These are phyloP conservation scores for Ammodytes dubius DNA, from an alignment of 2,113 vertebrate genomes.

Conservation along the genomic window DNA sequence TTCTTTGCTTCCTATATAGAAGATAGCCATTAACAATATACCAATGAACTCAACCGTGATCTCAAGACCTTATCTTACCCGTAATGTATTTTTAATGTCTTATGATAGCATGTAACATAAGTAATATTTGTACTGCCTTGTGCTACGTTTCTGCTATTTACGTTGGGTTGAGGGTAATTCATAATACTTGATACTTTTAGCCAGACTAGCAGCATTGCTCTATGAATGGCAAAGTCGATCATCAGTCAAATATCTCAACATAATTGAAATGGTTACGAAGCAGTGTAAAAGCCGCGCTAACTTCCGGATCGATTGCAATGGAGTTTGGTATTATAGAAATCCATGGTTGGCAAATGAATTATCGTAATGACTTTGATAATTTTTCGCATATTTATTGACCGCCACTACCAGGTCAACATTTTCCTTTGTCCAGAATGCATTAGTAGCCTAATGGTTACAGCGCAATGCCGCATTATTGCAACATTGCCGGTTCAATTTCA, in stretches of 20 bases:
- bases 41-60: constrained; percentile 11
- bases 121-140: neutral
- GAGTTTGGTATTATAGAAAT: neutral
- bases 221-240: neutral
- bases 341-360: constrained; percentile 17
- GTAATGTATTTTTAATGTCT: constrained; percentile 21
- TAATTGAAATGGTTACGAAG: neutral
- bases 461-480: too few species aligned
- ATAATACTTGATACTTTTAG: constrained; percentile 4
- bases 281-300: too few species aligned
- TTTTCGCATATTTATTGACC: too few species aligned
- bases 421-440: too few species aligned
- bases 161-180: neutral
- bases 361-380: neutral
- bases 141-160: neutral
- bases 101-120: constrained; percentile 7
- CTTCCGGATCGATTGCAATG: too few species aligned
- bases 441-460: too few species aligned
- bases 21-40: neutral
- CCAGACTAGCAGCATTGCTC: neutral
- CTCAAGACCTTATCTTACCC: neutral
- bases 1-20: neutral
- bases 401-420: too few species aligned
- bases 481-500: too few species aligned
- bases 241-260: neutral